Base-by-base conservation (phyloP, 2,113 vertebrate species). In the Cynocephalus volans region DNA sequence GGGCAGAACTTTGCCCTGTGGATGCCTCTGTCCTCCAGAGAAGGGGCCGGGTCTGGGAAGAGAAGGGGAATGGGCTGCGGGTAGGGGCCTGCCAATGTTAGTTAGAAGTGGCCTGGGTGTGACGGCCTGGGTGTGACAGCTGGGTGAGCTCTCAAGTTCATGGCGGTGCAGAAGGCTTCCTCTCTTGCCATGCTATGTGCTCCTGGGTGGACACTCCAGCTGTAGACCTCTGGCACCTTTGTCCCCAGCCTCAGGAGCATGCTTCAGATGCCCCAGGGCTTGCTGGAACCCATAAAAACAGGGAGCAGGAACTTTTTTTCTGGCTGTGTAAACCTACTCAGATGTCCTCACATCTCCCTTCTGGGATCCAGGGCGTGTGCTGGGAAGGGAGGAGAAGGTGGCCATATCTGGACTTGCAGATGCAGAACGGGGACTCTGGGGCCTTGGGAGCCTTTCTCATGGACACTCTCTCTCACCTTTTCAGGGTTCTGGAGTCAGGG, bases 401-500 rank as follows among this genome's bases (percentile, higher is more conserved):
- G 31, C 5, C 1, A 0, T 0, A 0, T 28, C 52, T 41, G 45
- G 10, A 5, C 14, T 2, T 13, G 52, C 31, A 28, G 67, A 67
- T 62, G 12, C n/a, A 2, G 41, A 33, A 4, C 0, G 2, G 36
- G 54, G 50, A 12, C 81, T 31, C 19, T 17, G 33, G 62, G 81
- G 41, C 69, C 33, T 50, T 0, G 0, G 6, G 48, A 50, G 6
- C 65, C 62, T 8, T 73, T 65, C 52, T 69, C 0, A 0, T 0
- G 19, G 58, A 8, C 2, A 1, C 15, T 56, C 28, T 13, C 15
- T 56, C 6, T 70, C 54, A 3, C 10, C 48, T 69, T 70, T 75
- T 60, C 33, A 14, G 15, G 10, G 31, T 60, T n/a, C n/a, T 31
- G 64, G 48, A 45, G 31, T 11, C 41, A 28, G 58, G 23, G 31